phyloP scores from a whole-genome alignment of 2,888 invertebrate genomes.

The Tridacna gigas region DNA sequence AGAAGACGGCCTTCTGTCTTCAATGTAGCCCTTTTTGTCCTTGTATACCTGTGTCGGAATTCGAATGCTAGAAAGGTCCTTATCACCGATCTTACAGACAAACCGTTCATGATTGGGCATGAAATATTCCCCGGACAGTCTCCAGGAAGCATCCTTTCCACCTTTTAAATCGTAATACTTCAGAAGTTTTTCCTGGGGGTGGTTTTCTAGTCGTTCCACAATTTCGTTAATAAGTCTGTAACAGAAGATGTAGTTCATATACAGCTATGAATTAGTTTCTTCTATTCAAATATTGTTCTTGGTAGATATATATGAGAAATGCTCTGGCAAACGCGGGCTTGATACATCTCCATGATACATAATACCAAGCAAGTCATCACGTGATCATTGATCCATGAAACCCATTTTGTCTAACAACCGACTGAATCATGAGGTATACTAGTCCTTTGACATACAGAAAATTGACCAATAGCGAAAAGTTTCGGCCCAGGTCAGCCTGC shows the following conservation, averaged over 20 bases:
- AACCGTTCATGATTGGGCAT: constrained; percentile 41
- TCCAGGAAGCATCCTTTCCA: constrained; percentile 38
- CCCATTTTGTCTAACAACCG: no score
- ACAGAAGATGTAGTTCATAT: neutral
- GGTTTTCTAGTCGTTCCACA: constrained; percentile 32
- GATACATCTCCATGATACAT: no score
- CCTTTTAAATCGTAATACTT: constrained; percentile 36
- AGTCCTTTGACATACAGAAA: no score
- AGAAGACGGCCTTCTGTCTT: constrained; percentile 41
- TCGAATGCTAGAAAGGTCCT: constrained; percentile 31
- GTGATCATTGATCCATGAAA: no score
- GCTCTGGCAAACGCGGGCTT: no score
- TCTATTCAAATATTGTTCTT: no score
- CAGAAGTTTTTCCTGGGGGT: constrained; percentile 28
- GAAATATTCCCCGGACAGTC: constrained; percentile 27
- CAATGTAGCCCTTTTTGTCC: constrained; percentile 43
- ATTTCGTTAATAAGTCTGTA: constrained; percentile 28
- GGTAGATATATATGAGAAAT: no score
- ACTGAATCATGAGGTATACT: no score
- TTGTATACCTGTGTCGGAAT: constrained; percentile 27
- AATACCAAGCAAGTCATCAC: no score
- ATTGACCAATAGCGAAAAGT: no score
- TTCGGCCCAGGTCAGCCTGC: no score
- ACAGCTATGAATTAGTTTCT: no score
- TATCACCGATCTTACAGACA: constrained; percentile 29